Base-by-base conservation (phyloP, 2,888 invertebrate species). In the Dyspetes luteomarginatus region DNA sequence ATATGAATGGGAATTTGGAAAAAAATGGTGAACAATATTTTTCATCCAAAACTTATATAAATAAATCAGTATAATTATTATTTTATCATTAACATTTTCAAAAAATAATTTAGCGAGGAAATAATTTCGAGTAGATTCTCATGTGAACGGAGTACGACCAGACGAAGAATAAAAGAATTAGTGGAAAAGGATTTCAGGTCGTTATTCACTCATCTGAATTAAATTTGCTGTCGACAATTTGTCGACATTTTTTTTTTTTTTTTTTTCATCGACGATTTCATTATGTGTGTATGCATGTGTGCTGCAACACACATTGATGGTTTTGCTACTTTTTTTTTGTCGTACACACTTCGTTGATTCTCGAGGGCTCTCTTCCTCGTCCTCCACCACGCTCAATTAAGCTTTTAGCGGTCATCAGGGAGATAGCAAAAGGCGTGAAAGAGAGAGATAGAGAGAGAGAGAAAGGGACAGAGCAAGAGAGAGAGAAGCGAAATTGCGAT, bases 381-480 rank as follows among this genome's bases (percentile, higher is more conserved):
- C 15, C 19, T 15, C 19, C 28, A 19, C 1, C 62, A 45, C 83
- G 76, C 80, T 81, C 85, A 83, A 84, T 86, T 86, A 84, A 84
- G 83, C 84, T 86, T 82, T 86, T 82, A 85, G 72, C 75, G 67
- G 65, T 77, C 74, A 84, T 84, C 85, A 52, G 50, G 7, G 58
- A 24, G 36, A 56, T 28, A 45, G 48, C n/a, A 12, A 55, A 58
- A 28, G n/a, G 43, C 52, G 41, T 3, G 45, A 56, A 26, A n/a
- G 52, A 64, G 36, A 43, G 50, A 55, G 43, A 67, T 28, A 2
- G 45, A 56, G 43, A n/a, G 52, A 64, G 36, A 43, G 50, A 55
- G 36, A 17, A 36, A 52, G 17, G 17, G 52, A 58, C 30, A 15
- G 56, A 45, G 26, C 24, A 45, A 60, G 15, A n/a, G 62, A 55